A percentile compares a stretch with the other conserved stretches of the same genome.
Conservation (phyloP, 2,797 vertebrate species). For the Cetoscarus ocellatus region DNA sequence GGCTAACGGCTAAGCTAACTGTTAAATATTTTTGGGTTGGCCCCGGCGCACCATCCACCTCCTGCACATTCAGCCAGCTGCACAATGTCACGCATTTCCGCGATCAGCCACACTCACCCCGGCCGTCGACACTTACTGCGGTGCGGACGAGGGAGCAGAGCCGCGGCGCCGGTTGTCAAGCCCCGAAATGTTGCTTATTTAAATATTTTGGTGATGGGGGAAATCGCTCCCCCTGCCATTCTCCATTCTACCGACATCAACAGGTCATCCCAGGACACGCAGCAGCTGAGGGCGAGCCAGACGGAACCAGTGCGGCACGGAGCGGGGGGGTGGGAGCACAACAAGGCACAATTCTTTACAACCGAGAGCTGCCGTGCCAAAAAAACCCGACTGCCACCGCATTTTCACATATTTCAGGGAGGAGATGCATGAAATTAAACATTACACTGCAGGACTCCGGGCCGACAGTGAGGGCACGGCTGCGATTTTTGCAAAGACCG, state of each 20-base stretch:
- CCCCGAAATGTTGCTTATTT: constrained; percentile 71
- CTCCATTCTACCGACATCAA: constrained; percentile 88
- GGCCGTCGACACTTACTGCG: constrained; percentile 69
- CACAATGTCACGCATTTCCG: constrained; percentile 66
- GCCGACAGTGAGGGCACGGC: accelerated
- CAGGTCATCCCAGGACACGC: constrained; percentile 91
- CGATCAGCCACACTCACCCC: constrained; percentile 15
- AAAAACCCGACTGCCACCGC: constrained; percentile 16
- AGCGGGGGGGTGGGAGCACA: constrained; percentile 65
- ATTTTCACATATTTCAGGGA: constrained; percentile 38
- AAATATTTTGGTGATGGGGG: constrained; percentile 79
- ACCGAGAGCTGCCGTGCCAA: constrained; percentile 48
- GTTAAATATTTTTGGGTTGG: constrained; percentile 78
- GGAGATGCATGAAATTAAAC: constrained; percentile 13
- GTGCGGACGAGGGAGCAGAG: constrained; percentile 61
- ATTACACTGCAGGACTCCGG: not conserved
- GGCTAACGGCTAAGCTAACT: constrained; percentile 82
- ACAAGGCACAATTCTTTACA: constrained; percentile 76
- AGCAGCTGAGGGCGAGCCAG: constrained; percentile 87
- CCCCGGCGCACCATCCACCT: constrained; percentile 73
- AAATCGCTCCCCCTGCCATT: constrained; percentile 82
- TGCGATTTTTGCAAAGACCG: not conserved
- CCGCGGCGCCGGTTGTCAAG: constrained; percentile 66
- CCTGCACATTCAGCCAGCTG: constrained; percentile 49
- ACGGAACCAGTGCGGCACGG: constrained; percentile 85